Percentiles rank a stretch among this genome's conserved stretches.
phyloP scores from a whole-genome alignment of 2,113 vertebrate genomes.

The Brienomyrus longianalis region DNA sequence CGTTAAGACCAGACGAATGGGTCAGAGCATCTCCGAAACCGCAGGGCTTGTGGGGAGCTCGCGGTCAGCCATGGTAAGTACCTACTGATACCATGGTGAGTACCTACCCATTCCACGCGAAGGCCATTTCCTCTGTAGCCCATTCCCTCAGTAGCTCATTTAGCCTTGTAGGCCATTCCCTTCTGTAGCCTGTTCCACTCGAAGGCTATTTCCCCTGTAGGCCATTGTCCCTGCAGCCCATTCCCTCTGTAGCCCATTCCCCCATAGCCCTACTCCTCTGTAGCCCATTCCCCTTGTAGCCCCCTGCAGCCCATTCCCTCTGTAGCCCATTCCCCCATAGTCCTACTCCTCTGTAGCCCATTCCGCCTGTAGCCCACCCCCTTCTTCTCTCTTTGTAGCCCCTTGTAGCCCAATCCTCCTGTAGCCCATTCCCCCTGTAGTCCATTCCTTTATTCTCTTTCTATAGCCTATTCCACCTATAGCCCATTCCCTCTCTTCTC shows the following conservation, averaged over 20 bases:
- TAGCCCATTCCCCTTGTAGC: not conserved
- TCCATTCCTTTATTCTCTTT: not conserved
- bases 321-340: too few relatives aligned
- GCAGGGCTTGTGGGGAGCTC: not conserved
- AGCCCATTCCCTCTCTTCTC: not conserved
- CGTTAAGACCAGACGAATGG: not conserved
- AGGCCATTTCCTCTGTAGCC: not conserved
- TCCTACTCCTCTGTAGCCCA: not conserved
- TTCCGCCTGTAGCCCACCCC: not conserved
- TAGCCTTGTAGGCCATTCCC: too few relatives aligned
- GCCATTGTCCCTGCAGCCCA: not conserved
- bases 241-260: not conserved
- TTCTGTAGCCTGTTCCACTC: too few relatives aligned
- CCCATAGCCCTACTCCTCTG: too few relatives aligned
- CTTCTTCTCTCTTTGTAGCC: not conserved
- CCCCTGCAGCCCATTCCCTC: not conserved
- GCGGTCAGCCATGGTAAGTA: too few relatives aligned
- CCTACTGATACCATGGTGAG: too few relatives aligned
- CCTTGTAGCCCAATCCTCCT: not conserved
- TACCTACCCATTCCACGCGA: too few relatives aligned
- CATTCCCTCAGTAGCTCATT: too few relatives aligned
- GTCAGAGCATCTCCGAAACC: not conserved
- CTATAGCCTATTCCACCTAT: not conserved
- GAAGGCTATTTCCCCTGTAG: not conserved
- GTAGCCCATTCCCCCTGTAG: not conserved